These are phyloP conservation scores for Leptosomus discolor DNA, from an alignment of 2,113 vertebrate species.

Conservation along the genomic window DNA sequence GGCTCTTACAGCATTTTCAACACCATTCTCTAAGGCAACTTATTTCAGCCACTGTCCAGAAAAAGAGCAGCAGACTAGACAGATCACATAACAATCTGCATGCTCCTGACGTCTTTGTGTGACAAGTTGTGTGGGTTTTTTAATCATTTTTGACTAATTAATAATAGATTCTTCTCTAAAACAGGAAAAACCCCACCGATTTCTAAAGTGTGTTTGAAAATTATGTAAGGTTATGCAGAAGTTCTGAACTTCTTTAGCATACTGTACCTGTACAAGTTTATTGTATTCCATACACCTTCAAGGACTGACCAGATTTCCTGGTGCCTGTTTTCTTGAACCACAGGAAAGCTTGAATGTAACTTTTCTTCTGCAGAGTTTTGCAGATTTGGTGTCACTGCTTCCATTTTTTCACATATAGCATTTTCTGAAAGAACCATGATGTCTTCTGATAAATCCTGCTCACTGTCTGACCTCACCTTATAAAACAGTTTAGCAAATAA, in stretches of 20 bases:
- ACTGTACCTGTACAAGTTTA: conserved; percentile 82
- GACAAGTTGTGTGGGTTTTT: neutral
- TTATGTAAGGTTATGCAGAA: neutral
- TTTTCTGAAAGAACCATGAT: conserved; percentile 62
- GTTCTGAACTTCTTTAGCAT: neutral
- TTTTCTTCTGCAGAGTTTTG: conserved; percentile 63
- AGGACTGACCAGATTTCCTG: conserved; percentile 88
- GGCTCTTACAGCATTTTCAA: neutral
- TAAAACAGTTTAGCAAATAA: conserved; percentile 57
- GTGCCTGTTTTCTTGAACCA: conserved; percentile 60
- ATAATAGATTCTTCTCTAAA: neutral
- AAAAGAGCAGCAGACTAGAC: neutral
- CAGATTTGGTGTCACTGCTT: conserved; percentile 24
- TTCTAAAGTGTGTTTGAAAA: neutral
- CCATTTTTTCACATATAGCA: conserved; percentile 56
- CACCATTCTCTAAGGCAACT: neutral
- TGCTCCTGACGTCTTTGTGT: neutral
- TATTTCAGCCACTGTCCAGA: neutral
- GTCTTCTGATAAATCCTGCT: conserved; percentile 60
- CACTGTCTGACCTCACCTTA: conserved; percentile 65
- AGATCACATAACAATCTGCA: neutral
- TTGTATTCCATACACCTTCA: conserved; percentile 85
- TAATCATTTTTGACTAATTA: neutral
- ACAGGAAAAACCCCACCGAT: neutral
- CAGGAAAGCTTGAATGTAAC: conserved; percentile 61